Percentiles rank a stretch among this genome's conserved stretches.
Evolutionary conservation across 2,113 vertebrate genomes (phyloP).

Genomic region (Nesoenas mayeri): DNA sequence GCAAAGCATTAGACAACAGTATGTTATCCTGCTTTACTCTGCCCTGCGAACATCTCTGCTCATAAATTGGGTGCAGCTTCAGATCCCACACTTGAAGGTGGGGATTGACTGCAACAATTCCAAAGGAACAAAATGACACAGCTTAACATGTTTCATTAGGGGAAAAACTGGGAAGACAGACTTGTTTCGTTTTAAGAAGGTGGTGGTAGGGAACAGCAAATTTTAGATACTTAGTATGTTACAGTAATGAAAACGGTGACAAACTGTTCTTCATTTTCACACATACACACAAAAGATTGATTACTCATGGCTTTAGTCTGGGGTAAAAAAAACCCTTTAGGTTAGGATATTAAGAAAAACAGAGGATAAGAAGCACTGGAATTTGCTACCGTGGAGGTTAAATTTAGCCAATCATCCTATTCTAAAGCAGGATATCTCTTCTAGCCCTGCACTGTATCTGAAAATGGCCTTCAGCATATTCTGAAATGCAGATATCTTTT

Average conservation of each 20-base stretch:
- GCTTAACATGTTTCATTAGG: neutral
- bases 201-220: neutral
- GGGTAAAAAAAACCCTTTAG: neutral
- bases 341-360: neutral
- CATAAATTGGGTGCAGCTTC: neutral
- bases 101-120: neutral
- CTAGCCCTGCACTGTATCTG: neutral
- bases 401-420: neutral
- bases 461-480: neutral
- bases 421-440: neutral
- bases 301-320: neutral
- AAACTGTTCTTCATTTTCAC: neutral
- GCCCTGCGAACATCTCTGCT: neutral
- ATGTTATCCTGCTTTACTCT: neutral
- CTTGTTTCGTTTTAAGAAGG: neutral
- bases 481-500: neutral
- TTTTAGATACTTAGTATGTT: neutral
- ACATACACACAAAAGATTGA: constrained; percentile 8
- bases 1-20: neutral
- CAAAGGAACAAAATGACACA: neutral
- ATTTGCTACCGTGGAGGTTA: neutral
- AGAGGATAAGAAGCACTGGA: neutral
- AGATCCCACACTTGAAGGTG: neutral
- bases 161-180: neutral
- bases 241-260: neutral